These are phyloP conservation scores for Ladona fulva DNA, from an alignment of 1,140 invertebrate species.

Conservation along the genomic window DNA sequence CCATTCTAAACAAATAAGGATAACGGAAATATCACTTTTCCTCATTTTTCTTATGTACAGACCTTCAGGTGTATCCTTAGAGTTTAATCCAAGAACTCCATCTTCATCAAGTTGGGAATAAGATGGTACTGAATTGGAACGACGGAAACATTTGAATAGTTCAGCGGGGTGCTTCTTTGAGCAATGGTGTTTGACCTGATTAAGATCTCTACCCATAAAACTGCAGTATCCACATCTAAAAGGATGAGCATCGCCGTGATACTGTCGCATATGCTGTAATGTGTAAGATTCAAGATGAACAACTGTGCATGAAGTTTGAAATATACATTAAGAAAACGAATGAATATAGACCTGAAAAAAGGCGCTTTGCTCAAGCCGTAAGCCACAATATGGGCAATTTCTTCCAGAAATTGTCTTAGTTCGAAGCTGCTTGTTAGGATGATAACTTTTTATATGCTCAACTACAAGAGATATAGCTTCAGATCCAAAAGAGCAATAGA, in stretches of 20 bases:
- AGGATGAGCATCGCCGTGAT: constrained; percentile 17
- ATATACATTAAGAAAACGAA: background rate
- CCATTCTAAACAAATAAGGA: no score
- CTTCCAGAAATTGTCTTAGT: background rate
- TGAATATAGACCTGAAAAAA: background rate
- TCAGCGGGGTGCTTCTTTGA: constrained; percentile 17
- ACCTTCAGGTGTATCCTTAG: background rate
- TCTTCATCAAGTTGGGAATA: no score
- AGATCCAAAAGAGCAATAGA: background rate
- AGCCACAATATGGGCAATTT: background rate
- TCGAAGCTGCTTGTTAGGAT: background rate
- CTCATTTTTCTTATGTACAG: background rate
- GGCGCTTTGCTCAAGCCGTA: background rate
- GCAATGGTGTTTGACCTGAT: constrained; percentile 22
- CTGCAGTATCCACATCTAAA: constrained; percentile 22
- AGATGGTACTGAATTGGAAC: background rate
- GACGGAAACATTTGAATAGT: constrained; percentile 14
- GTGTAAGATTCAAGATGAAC: no score
- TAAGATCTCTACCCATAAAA: constrained; percentile 21
- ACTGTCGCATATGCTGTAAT: constrained; percentile 10
- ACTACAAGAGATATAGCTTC: background rate
- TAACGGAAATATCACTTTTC: no score
- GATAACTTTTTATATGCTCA: background rate
- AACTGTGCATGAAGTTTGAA: no score
- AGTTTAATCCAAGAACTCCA: no score